Percentiles rank a stretch among this genome's conserved stretches.
phyloP scores from a whole-genome alignment of 2,888 invertebrate species.

The Antheraea assamensis region DNA sequence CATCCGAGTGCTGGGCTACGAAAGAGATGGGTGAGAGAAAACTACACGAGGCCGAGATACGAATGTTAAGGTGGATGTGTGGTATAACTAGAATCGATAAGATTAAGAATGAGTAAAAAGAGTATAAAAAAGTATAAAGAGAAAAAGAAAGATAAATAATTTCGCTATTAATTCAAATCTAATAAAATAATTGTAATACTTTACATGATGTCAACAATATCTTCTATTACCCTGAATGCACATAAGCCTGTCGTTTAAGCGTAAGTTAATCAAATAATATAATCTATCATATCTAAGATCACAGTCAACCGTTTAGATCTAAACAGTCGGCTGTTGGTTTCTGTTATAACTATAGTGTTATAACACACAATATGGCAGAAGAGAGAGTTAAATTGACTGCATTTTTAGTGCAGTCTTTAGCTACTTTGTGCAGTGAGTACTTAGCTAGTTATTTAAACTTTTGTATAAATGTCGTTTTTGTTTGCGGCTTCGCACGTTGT shows the following conservation, averaged over 20 bases:
- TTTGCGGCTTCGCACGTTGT: no score
- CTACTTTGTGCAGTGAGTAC: constrained; percentile 33
- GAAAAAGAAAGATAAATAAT: no score
- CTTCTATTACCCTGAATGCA: not conserved
- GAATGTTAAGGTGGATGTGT: no score
- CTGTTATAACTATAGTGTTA: not conserved
- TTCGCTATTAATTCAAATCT: no score
- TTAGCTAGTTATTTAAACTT: not conserved
- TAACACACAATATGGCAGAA: not conserved
- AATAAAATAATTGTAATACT: not conserved
- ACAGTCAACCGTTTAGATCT: not conserved
- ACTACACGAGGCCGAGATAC: no score
- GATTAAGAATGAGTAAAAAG: no score
- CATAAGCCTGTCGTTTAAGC: not conserved
- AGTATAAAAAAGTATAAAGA: no score
- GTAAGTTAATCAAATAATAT: not conserved
- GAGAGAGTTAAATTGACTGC: constrained; percentile 17
- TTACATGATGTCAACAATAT: not conserved
- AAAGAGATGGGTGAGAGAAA: no score
- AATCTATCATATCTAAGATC: not conserved
- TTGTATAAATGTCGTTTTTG: not conserved
- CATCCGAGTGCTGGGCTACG: no score
- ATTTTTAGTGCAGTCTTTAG: constrained; percentile 29
- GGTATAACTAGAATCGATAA: no score
- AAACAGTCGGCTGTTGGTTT: not conserved